Evolutionary conservation across 2,797 vertebrate species (phyloP), one percentile per base, ranked within the genome.

Genomic region (Lemur catta): DNA sequence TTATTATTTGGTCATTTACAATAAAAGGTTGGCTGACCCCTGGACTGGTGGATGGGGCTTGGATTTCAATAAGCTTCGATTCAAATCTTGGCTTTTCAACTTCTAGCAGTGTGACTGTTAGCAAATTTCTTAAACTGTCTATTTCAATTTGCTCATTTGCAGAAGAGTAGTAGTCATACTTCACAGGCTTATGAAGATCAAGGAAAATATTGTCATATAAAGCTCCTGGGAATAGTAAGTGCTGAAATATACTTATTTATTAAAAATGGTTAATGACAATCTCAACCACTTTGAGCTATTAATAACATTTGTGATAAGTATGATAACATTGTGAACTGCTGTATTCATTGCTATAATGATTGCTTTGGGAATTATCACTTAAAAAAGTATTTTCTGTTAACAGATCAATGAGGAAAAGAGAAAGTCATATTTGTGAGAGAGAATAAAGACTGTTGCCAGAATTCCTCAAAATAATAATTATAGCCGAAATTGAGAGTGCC

Each of bases 301-400:
- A 92, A 85, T 91, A 61, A 33, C 75, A 75, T 67, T 63, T 89
- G 33, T 63, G 72, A 85, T 96, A 88, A 90, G 80, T 82, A 81
- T 10, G 65, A 72, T 92, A 72, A 48, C n/a, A 35, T 38, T 61
- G 35, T 88, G 59, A 92, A 59, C 57, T 87, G 8, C 30, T 33
- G 24, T 41, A 22, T 38, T 84, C 43, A 41, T 61, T 80, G 52
- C 52, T 59, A 80, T n/a, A 63, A 71, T 59, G 86, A 76, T 41
- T 43, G 12, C 50, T 88, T 67, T 88, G 72, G 67, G 71, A 84
- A 88, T 81, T 87, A 46, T 78, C 57, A 63, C 5, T 89, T 82
- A 55, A 76, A 79, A 82, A 90, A 61, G 76, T 24, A 71, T 79
- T 94, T 94, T 94, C 30, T 93, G 57, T 65, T 89, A 96, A 67